Evolutionary conservation across 2,888 invertebrate species (phyloP).

Genomic region (Tetrapedia diversipes): DNA sequence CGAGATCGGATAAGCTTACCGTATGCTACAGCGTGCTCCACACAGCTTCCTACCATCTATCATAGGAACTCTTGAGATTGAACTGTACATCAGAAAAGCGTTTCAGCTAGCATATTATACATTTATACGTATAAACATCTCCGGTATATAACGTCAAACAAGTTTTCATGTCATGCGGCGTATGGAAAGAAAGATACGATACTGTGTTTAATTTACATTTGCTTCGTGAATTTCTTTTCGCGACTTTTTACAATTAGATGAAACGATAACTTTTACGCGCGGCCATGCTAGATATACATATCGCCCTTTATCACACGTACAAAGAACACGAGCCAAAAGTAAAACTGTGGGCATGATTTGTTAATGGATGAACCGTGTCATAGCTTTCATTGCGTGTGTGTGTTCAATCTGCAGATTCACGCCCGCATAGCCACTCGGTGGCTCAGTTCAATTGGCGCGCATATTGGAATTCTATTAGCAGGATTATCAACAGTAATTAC

Average conservation of each 20-base stretch:
- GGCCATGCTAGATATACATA: neutral
- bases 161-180: neutral
- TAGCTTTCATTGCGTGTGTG: conserved; percentile 73
- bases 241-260: neutral
- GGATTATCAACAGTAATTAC: conserved; percentile 77
- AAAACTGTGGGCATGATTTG: conserved; percentile 49
- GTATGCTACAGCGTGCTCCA: neutral
- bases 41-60: too few relatives aligned
- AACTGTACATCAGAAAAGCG: neutral
- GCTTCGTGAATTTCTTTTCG: neutral
- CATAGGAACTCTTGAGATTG: neutral
- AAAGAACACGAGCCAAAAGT: conserved; percentile 31
- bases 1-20: neutral
- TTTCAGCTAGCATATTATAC: too few relatives aligned
- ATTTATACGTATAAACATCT: neutral
- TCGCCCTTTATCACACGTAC: conserved; percentile 11
- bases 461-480: conserved; percentile 79
- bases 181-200: neutral
- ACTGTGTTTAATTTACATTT: neutral
- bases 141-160: neutral
- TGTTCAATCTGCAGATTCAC: conserved; percentile 69
- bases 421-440: conserved; percentile 66
- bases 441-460: conserved; percentile 76
- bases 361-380: conserved; percentile 76
- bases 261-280: neutral